These are phyloP conservation scores for Vultur gryphus DNA, from an alignment of 2,797 vertebrate genomes.

Conservation along the genomic window DNA sequence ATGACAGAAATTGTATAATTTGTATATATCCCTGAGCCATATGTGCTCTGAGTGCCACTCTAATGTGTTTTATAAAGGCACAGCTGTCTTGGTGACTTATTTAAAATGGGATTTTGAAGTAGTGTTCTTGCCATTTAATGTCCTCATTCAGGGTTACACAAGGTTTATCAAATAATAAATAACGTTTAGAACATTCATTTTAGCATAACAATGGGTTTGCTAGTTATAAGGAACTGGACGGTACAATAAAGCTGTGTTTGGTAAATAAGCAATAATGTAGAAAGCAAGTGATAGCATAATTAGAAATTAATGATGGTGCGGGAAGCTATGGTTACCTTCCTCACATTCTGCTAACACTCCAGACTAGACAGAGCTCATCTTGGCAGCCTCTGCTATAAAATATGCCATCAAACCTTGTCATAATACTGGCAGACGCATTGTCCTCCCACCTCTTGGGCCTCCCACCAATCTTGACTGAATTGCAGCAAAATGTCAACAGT, in stretches of 20 bases:
- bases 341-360: background rate
- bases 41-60: slow-evolving; percentile 81
- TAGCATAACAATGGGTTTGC: slow-evolving; percentile 63
- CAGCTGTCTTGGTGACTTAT: slow-evolving; percentile 84
- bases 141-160: slow-evolving; percentile 69
- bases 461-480: background rate
- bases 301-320: slow-evolving; percentile 37
- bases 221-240: slow-evolving; percentile 45
- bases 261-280: slow-evolving; percentile 57
- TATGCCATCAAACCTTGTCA: slow-evolving; percentile 34
- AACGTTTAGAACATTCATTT: slow-evolving; percentile 61
- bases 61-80: slow-evolving; percentile 86
- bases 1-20: slow-evolving; percentile 88
- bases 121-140: slow-evolving; percentile 71
- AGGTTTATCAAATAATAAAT: slow-evolving; percentile 75
- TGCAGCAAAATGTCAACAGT: background rate
- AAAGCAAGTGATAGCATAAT: slow-evolving; percentile 46
- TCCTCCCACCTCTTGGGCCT: background rate
- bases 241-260: slow-evolving; percentile 31
- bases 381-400: slow-evolving; percentile 21
- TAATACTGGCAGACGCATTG: background rate
- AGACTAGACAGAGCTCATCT: slow-evolving; percentile 23
- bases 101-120: slow-evolving; percentile 78
- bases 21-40: slow-evolving; percentile 88
- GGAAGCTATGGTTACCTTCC: slow-evolving; percentile 4